Evolutionary conservation across 2,888 invertebrate genomes (phyloP).

Genomic region (Xanthia icteritia): DNA sequence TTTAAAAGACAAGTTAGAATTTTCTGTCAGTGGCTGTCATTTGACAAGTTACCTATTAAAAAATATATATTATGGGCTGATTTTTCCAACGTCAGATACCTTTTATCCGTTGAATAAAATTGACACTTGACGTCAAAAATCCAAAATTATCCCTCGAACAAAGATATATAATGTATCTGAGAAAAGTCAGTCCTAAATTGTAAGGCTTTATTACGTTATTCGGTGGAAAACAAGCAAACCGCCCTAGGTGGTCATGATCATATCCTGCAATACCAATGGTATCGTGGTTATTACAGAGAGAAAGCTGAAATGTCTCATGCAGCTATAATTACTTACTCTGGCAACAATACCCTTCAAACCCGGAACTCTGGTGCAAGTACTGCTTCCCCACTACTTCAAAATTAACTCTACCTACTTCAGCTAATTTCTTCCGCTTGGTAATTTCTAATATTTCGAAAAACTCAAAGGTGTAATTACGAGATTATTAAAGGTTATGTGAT

Average conservation of each 20-base stretch:
- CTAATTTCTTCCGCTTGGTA: too few species aligned
- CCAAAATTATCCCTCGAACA: not conserved
- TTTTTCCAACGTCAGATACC: not conserved
- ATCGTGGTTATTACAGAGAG: not conserved
- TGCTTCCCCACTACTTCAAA: not conserved
- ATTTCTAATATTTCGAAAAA: not conserved
- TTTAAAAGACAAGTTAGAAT: not conserved
- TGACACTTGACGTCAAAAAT: not conserved
- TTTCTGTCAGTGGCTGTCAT: not conserved
- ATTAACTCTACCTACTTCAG: not conserved
- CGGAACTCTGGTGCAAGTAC: not conserved
- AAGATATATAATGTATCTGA: too few species aligned
- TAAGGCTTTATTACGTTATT: not conserved
- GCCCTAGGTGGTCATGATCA: not conserved
- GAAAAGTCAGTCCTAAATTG: not conserved
- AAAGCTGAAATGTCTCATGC: not conserved
- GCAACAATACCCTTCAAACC: not conserved
- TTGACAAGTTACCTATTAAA: not conserved
- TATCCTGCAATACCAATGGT: not conserved
- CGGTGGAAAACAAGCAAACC: too few species aligned
- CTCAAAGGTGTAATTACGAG: constrained; percentile 41
- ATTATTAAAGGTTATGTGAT: constrained; percentile 48
- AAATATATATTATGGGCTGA: not conserved
- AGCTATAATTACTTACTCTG: not conserved
- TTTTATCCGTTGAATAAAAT: too few species aligned